Conservation (phyloP, 2,797 vertebrate genomes). For the Micromesistius poutassou region DNA sequence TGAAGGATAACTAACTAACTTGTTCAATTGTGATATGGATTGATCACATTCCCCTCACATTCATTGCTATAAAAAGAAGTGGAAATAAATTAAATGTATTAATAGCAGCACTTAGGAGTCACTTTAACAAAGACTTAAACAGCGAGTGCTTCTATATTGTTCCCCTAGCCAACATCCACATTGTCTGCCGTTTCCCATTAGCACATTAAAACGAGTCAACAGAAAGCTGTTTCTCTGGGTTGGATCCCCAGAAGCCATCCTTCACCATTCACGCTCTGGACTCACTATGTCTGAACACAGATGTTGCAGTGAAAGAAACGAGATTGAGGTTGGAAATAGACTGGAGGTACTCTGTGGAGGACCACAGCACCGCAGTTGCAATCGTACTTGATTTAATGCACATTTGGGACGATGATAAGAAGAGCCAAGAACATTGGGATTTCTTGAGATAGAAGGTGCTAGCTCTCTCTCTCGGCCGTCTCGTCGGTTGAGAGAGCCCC, state of each 20-base stretch:
- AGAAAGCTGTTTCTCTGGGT: background rate
- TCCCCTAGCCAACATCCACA: no score
- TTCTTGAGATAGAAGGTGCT: no score
- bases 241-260: background rate
- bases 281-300: background rate
- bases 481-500: slow-evolving; percentile 6
- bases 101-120: background rate
- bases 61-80: background rate
- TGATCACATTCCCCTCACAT: background rate
- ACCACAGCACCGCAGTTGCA: background rate
- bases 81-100: background rate
- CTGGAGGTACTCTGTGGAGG: background rate
- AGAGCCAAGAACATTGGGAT: background rate
- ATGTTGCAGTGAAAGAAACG: background rate
- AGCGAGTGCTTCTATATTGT: background rate
- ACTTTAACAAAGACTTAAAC: background rate
- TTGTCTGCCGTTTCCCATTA: background rate
- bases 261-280: background rate
- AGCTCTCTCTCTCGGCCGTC: no score
- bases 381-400: background rate
- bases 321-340: background rate
- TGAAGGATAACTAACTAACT: background rate
- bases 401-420: background rate
- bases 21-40: background rate
- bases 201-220: background rate